These are phyloP conservation scores for Zonitis immaculata DNA, from an alignment of 2,888 invertebrate species.

Conservation along the genomic window DNA sequence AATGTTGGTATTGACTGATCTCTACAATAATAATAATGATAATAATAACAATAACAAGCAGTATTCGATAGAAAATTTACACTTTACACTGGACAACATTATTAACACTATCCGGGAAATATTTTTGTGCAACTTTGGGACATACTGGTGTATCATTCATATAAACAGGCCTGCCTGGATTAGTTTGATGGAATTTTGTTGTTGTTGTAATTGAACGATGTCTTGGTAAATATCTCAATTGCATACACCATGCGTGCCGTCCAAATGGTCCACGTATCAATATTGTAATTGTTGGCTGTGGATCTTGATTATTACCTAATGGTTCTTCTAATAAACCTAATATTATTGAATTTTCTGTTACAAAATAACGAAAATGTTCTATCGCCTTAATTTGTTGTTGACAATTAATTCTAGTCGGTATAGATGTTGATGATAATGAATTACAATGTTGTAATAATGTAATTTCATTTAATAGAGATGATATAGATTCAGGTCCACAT, in stretches of 20 bases:
- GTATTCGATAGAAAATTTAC: slow-evolving; percentile 47
- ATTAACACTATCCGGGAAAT: slow-evolving; percentile 77
- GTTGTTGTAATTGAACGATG: slow-evolving; percentile 71
- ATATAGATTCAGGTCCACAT: slow-evolving; percentile 77
- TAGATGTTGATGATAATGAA: slow-evolving; percentile 51
- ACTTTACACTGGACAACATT: slow-evolving; percentile 76
- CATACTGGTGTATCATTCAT: slow-evolving; percentile 66
- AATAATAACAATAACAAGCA: too few species aligned
- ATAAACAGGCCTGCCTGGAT: slow-evolving; percentile 69
- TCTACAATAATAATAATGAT: slow-evolving; percentile 46
- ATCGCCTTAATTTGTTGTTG: slow-evolving; percentile 58
- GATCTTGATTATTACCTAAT: slow-evolving; percentile 75
- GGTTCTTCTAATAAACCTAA: slow-evolving; percentile 89
- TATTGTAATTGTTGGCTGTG: slow-evolving; percentile 86
- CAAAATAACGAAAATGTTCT: slow-evolving; percentile 79
- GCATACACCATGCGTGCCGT: slow-evolving; percentile 91
- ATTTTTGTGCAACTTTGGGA: slow-evolving; percentile 65
- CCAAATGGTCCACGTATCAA: slow-evolving; percentile 91
- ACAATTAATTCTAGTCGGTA: slow-evolving; percentile 24
- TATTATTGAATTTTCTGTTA: slow-evolving; percentile 84
- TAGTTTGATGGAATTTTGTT: slow-evolving; percentile 58
- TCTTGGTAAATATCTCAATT: slow-evolving; percentile 80
- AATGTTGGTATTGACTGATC: slow-evolving; percentile 87
- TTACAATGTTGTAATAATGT: slow-evolving; percentile 73
- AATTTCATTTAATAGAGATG: slow-evolving; percentile 84